Evolutionary conservation across 2,888 invertebrate genomes (phyloP), one percentile per base, ranked within the genome.

Genomic region (Netelia virgata): DNA sequence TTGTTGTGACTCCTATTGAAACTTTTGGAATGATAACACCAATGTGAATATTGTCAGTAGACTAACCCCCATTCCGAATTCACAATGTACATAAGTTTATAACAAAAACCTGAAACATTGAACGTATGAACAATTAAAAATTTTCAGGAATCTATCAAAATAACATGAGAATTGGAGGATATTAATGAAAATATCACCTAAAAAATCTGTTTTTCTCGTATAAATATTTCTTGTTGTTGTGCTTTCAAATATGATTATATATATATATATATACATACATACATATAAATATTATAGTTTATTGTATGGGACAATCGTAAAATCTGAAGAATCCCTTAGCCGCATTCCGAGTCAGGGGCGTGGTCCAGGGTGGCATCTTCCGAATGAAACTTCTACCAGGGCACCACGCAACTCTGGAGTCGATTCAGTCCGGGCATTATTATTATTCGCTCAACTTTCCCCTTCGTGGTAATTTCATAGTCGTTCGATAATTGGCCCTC

Each of bases 291-390:
- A 36, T 55, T 66, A 1, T 64, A 55, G 55, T 55, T 74, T 43
- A 73, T 81, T 76, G 50, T 57, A 55, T 70, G 53, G 43, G 82
- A 79, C 20, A 80, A 59, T 63, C 18, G 66, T 11, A 55, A 76
- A 18, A 83, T 81, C 73, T 61, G 76, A 81, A 77, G 76, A 79
- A 82, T 72, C 81, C 79, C 74, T 83, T 77, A 72, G 47, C 28
- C 75, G 72, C 72, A 83, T 83, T 83, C 75, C 73, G 16, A 81
- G 80, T 82, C 87, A 87, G 89, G 91, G 92, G 92, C 92, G 92
- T 92, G 92, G 92, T 89, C 88, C 91, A 88, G 91, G 88, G 92
- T 92, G 91, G 91, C 92, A 92, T 92, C 92, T 92, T 92, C 90
- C 88, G 90, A 90, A 91, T 90, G 92, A 92, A 92, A 90, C 89